Evolutionary conservation across 1,140 invertebrate genomes (phyloP), one percentile per base, ranked within the genome.

Genomic region (Helicorthomorpha holstii): DNA sequence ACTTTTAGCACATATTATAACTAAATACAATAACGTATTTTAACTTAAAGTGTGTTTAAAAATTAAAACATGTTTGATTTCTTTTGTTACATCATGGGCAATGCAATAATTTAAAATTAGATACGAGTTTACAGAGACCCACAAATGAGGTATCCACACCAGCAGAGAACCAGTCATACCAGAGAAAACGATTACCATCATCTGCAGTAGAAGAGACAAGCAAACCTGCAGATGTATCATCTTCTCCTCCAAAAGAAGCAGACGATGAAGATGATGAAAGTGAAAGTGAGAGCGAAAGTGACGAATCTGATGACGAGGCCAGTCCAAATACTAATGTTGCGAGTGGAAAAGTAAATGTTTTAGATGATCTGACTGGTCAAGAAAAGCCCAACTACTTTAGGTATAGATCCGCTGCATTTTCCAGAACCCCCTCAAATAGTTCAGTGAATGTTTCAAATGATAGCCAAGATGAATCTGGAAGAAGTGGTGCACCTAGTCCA

Each of bases 221-320:
- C 29, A 34, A 16, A 7, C 16, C 29, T 34, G 29, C 29, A 7
- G 16, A 7, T 34, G 29, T 16, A 34, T n/a, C n/a, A n/a, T n/a
- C n/a, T n/a, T n/a, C n/a, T n/a, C n/a, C n/a, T n/a, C n/a, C n/a
- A n/a, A n/a, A n/a, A n/a, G n/a, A n/a, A n/a, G n/a, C n/a, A n/a
- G n/a, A n/a, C n/a, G n/a, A n/a, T n/a, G n/a, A n/a, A n/a, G n/a
- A n/a, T n/a, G n/a, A n/a, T n/a, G n/a, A n/a, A n/a, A 57, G 73
- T 74, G 51, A 45, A 66, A 58, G 63, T 76, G 67, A 64, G 75
- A 63, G 67, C 68, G 73, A 41, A 69, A 70, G 27, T 48, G 45
- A 14, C 14, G 23, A 19, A n/a, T 12, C 16, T 51, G 25, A 1
- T 46, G 53, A 27, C 27, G n/a, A 10, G 24, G 42, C 23, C 25